Conservation (phyloP, 1,140 invertebrate genomes). For the Drosophila biarmipes region DNA sequence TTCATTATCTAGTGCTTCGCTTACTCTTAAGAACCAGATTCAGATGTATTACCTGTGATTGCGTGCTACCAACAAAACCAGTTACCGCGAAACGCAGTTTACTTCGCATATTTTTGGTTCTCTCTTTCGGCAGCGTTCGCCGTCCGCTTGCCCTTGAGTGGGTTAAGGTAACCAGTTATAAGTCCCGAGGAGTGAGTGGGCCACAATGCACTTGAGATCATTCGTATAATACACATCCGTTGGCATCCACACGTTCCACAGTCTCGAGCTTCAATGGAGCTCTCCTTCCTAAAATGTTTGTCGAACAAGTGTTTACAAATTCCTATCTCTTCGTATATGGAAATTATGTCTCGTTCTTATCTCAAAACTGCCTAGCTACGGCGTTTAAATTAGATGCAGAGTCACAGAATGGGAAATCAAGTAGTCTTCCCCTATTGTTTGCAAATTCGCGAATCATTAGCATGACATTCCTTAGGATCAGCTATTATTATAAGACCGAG, state of each 20-base stretch:
- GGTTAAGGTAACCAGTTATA: constrained; percentile 66
- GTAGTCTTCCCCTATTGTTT: constrained; percentile 37
- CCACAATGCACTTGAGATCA: constrained; percentile 21
- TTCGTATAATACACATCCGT: neutral
- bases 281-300: neutral
- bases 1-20: constrained; percentile 8
- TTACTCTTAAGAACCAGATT: constrained; percentile 11
- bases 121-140: constrained; percentile 27
- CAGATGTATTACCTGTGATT: constrained; percentile 17
- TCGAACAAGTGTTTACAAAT: constrained; percentile 20
- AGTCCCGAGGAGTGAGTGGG: constrained; percentile 18
- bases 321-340: constrained; percentile 13
- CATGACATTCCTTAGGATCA: neutral
- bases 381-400: constrained; percentile 22
- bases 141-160: constrained; percentile 46
- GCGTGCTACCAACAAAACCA: constrained; percentile 36
- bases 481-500: neutral
- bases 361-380: constrained; percentile 22
- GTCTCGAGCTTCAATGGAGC: neutral
- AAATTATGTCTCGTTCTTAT: constrained; percentile 35
- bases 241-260: neutral
- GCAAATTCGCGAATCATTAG: constrained; percentile 27
- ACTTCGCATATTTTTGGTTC: constrained; percentile 11
- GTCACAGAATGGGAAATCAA: constrained; percentile 1
- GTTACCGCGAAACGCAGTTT: constrained; percentile 41